Base-by-base conservation (phyloP, 2,888 invertebrate genomes). In the Ophraella communa region DNA sequence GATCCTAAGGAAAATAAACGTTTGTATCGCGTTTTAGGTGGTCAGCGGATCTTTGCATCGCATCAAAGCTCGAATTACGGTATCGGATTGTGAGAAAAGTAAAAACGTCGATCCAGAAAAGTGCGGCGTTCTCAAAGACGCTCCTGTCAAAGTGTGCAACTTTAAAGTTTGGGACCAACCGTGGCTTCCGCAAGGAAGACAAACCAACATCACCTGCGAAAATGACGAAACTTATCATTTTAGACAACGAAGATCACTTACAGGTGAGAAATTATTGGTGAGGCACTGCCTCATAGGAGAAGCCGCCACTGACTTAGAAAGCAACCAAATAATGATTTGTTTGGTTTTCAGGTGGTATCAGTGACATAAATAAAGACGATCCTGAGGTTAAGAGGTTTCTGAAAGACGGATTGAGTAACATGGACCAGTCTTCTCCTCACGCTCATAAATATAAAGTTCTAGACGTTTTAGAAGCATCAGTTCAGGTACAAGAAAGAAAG, bases 101-200 rank as follows among this genome's bases (percentile, higher is more conserved):
- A 83, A 68, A 58, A 55, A 68, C 42, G 20, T 47, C 2, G 60
- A 44, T 51, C 65, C 27, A 47, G 60, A 66, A 20, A 24, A 57
- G 0, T 70, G 76, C 55, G 83, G 84, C 69, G 73, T 79, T 64
- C 66, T 83, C 30, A 66, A 82, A 57, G 70, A 77, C 59, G 76
- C 59, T 17, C 30, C 51, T 23, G 74, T 74, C 10, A 73, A 75
- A 20, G 64, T 72, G 1, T 89, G 88, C 73, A 69, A 82, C 27
- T 76, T 88, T 30, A 71, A 79, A 58, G 81, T 88, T 49, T 89
- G 87, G 88, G 85, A 87, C 51, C 83, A 84, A 72, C 84, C 87
- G 3, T 89, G 89, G 89, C 67, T 86, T 23, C 60, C 78, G 55
- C 82, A 85, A 53, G 82, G 82, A 4, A 81, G 78, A 64, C 78